A percentile compares a stretch with the other conserved stretches of the same genome.
These are phyloP conservation scores for Drosophila villosipedis DNA, from an alignment of 2,888 invertebrate species.

Conservation along the genomic window DNA sequence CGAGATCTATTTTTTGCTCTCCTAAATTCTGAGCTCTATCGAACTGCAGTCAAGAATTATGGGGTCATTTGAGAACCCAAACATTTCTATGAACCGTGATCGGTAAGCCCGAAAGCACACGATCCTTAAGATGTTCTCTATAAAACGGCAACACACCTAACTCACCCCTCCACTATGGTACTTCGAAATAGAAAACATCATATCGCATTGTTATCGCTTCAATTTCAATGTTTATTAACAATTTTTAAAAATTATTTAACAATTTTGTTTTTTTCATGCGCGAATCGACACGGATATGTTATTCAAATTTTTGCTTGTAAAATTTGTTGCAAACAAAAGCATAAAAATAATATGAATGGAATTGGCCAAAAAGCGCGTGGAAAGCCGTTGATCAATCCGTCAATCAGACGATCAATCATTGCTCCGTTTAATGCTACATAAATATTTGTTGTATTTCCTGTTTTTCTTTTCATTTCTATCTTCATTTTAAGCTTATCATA, in stretches of 20 bases:
- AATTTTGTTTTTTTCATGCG: conserved; percentile 70
- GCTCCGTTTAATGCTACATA: conserved; percentile 76
- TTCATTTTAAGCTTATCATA: conserved; percentile 45
- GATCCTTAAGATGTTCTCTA: background rate
- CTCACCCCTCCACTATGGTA: fast-evolving
- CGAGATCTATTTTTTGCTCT: background rate
- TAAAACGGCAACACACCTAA: background rate
- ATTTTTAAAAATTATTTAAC: conserved; percentile 79
- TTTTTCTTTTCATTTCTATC: conserved; percentile 17
- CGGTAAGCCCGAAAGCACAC: too few relatives aligned
- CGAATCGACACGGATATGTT: conserved; percentile 65
- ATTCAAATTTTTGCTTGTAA: conserved; percentile 59
- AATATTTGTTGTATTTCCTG: conserved; percentile 55
- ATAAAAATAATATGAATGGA: conserved; percentile 51
- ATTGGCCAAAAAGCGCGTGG: conserved; percentile 56
- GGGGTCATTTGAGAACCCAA: background rate
- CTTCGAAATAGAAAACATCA: too few relatives aligned
- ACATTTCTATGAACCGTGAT: background rate
- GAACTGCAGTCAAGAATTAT: background rate
- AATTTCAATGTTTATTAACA: conserved; percentile 78
- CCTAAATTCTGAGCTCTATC: background rate
- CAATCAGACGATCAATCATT: conserved; percentile 55
- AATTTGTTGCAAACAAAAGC: conserved; percentile 59
- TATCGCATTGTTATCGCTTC: conserved; percentile 48
- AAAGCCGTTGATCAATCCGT: conserved; percentile 56